Evolutionary conservation across 2,888 invertebrate genomes (phyloP), one percentile per base, ranked within the genome.

Genomic region (Pyrgus malvae): DNA sequence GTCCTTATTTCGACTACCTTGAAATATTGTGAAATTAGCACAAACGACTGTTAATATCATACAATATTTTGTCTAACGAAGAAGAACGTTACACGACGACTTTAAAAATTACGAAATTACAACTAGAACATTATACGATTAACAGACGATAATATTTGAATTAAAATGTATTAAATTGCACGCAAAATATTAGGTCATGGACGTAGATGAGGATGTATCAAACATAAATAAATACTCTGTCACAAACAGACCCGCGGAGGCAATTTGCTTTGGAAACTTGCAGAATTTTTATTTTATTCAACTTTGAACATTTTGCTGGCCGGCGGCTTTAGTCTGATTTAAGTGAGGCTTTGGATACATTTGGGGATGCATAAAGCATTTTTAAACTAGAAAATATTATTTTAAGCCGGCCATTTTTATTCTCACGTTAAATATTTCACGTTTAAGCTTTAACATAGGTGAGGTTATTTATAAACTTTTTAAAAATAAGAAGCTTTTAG

Each of bases 171-270:
- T 44, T 38, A 31, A 53, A 40, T 31, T 31, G 7, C 31, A 31
- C 45, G 29, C 45, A 21, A 46, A 46, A 38, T 38, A 45, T 53
- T 31, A 46, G 45, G 40, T 23, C 45, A 53, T 40, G 23, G 16
- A 38, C 29, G 38, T 12, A 40, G 31, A 53, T 46, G 51, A 35
- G 44, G 54, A 48, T 60, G 58, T 59, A 61, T 53, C 55, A 62
- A 66, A 48, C 59, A 60, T 64, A 64, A 67, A 61, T 62, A 63
- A 66, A 64, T 66, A 67, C 57, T 56, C 58, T 68, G 70, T 64
- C 64, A 64, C 38, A 16, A 55, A 56, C 63, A 70, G 62, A 45
- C 49, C 55, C 50, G 55, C 48, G 48, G 37, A 55, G 61, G 60
- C 58, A 56, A 60, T 59, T 58, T 62, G 57, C 57, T 63, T 61